A percentile compares a stretch with the other conserved stretches of the same genome.
Conservation (phyloP, 2,797 vertebrate genomes). For the Ctenosaura bakeri region DNA sequence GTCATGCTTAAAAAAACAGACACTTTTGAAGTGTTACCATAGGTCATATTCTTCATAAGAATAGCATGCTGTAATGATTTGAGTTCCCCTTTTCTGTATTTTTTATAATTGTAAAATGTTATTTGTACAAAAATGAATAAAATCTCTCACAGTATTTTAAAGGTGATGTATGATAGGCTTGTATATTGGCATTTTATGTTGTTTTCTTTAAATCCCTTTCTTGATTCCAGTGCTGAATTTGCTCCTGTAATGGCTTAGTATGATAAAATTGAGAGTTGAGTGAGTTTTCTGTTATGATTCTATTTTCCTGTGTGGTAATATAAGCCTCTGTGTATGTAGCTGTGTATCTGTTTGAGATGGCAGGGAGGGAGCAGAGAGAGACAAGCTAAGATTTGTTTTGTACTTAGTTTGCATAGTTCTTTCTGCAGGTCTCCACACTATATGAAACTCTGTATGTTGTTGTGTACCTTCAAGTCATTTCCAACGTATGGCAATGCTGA, state of each 20-base stretch:
- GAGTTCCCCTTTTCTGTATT: not conserved
- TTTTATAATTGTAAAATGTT: not conserved
- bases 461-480: too few relatives aligned
- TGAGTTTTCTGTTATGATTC: not conserved
- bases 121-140: not conserved
- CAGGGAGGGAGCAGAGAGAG: too few relatives aligned
- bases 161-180: not conserved
- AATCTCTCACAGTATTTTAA: not conserved
- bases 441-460: not conserved
- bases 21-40: not conserved
- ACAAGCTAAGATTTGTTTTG: not conserved
- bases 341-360: too few relatives aligned
- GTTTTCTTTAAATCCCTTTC: not conserved
- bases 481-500: too few relatives aligned
- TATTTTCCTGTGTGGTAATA: not conserved
- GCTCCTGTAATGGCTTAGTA: not conserved
- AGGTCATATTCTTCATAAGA: not conserved
- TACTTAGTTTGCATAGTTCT: not conserved
- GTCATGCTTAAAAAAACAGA: not conserved
- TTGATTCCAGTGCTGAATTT: not conserved
- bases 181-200: not conserved
- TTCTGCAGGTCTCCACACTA: not conserved
- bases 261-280: not conserved
- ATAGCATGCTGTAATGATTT: not conserved
- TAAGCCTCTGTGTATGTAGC: not conserved